Conservation (phyloP, 2,888 invertebrate genomes). For the Lissocephala sabroskyi region DNA sequence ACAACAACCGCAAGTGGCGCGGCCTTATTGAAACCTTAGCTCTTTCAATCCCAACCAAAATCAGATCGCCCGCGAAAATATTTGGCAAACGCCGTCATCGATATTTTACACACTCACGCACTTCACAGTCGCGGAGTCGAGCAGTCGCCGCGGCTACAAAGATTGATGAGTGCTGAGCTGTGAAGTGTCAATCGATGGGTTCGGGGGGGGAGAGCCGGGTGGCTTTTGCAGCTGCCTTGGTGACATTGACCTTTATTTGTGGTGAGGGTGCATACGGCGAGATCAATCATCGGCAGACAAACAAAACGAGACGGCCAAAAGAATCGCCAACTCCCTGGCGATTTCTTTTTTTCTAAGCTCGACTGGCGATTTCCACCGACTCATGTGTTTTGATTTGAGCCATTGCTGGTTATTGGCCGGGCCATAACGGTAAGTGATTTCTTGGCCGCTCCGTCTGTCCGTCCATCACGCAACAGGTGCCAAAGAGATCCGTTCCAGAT, state of each 20-base stretch:
- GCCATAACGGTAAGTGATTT: constrained; percentile 7
- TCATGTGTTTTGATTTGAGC: constrained; percentile 37
- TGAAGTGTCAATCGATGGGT: constrained; percentile 41
- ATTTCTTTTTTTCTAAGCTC: too few relatives aligned
- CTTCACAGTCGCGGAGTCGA: not conserved
- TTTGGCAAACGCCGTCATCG: too few relatives aligned
- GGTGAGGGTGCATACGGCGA: constrained; percentile 13
- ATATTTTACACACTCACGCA: not conserved
- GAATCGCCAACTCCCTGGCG: too few relatives aligned
- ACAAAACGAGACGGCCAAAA: too few relatives aligned
- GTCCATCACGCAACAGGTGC: constrained; percentile 8
- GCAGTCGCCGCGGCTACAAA: constrained; percentile 19
- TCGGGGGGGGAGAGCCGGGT: constrained; percentile 3
- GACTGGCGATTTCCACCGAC: constrained; percentile 32
- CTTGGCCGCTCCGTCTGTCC: too few relatives aligned
- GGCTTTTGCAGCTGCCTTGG: constrained; percentile 4
- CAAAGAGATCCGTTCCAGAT: constrained; percentile 5
- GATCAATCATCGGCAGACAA: constrained; percentile 20
- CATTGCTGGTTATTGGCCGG: constrained; percentile 5
- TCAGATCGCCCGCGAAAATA: too few relatives aligned
- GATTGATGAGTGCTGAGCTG: constrained; percentile 41
- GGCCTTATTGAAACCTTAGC: constrained; percentile 41
- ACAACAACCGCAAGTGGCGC: too few relatives aligned
- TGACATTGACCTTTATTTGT: constrained; percentile 55
- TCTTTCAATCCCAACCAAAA: not conserved